These are phyloP conservation scores for Ochlodes sylvanus DNA, from an alignment of 2,888 invertebrate species.

Conservation along the genomic window DNA sequence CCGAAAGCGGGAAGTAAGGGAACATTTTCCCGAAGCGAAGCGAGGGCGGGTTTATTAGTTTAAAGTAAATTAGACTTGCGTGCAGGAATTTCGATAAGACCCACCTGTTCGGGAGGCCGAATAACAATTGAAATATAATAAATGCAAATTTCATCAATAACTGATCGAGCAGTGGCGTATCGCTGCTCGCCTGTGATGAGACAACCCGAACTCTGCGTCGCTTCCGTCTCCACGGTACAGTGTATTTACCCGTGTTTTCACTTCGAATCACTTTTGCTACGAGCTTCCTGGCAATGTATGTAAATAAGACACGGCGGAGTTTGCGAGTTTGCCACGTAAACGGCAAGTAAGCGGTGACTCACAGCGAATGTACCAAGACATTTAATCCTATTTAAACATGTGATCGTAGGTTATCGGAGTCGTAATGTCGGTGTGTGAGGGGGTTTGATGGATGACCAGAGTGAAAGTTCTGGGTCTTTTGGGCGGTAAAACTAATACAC, in stretches of 20 bases:
- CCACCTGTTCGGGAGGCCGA: too few relatives aligned
- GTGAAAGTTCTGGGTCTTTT: too few relatives aligned
- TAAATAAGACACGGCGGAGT: constrained; percentile 32
- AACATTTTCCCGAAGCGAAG: too few relatives aligned
- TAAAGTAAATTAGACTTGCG: too few relatives aligned
- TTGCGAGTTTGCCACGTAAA: constrained; percentile 21
- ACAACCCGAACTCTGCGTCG: background rate
- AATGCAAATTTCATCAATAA: too few relatives aligned
- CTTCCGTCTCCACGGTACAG: constrained; percentile 8
- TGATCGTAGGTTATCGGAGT: background rate
- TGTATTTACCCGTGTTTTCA: constrained; percentile 33
- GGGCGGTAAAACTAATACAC: too few relatives aligned
- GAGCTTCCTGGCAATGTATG: constrained; percentile 32
- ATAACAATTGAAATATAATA: too few relatives aligned
- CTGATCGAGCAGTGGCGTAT: too few relatives aligned
- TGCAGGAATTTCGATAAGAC: too few relatives aligned
- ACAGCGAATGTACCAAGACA: background rate
- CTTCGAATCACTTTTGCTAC: constrained; percentile 34
- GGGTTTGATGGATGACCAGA: too few relatives aligned
- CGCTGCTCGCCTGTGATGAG: background rate
- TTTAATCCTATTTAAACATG: constrained; percentile 3
- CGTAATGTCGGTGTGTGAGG: background rate
- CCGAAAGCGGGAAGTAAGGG: too few relatives aligned
- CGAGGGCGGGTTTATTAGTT: too few relatives aligned
- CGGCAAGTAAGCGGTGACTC: constrained; percentile 3